phyloP scores from a whole-genome alignment of 1,140 invertebrate species.

The Leptopilina clavipes region DNA sequence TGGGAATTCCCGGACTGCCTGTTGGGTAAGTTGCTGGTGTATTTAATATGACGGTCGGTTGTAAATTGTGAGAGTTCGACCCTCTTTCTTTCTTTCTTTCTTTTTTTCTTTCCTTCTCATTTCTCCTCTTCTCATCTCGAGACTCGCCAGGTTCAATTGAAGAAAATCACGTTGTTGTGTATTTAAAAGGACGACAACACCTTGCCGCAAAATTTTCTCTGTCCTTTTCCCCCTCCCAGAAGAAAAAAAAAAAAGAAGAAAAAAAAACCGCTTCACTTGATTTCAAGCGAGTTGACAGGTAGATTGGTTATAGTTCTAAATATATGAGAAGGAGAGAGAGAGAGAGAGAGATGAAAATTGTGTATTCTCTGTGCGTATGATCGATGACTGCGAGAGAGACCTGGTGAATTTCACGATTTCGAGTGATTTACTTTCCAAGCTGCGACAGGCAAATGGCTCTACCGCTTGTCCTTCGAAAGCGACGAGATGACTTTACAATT shows the following conservation, averaged over 20 bases:
- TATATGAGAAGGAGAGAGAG: not conserved
- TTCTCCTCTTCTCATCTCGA: not conserved
- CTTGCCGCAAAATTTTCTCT: no score
- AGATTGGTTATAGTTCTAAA: not conserved
- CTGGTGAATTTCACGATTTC: not conserved
- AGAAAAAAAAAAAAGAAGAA: no score
- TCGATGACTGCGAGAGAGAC: not conserved
- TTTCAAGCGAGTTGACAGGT: constrained; percentile 4
- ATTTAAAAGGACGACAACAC: not conserved
- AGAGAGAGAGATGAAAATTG: not conserved
- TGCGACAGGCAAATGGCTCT: constrained; percentile 5
- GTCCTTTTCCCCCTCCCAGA: not conserved
- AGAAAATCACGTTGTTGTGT: not conserved
- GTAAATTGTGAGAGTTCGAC: constrained; percentile 11
- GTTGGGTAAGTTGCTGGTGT: constrained; percentile 18
- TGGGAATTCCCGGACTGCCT: constrained; percentile 24
- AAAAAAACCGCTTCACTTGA: not conserved
- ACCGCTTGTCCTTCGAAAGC: not conserved
- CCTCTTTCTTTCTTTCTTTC: not conserved
- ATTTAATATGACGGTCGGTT: constrained; percentile 10
- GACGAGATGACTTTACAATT: constrained; percentile 10
- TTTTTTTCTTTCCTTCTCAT: no score
- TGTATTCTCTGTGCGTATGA: constrained; percentile 18
- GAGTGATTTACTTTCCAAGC: constrained; percentile 21
- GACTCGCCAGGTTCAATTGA: not conserved